These are phyloP conservation scores for Chironomus riparius DNA, from an alignment of 2,888 invertebrate species.

Conservation along the genomic window DNA sequence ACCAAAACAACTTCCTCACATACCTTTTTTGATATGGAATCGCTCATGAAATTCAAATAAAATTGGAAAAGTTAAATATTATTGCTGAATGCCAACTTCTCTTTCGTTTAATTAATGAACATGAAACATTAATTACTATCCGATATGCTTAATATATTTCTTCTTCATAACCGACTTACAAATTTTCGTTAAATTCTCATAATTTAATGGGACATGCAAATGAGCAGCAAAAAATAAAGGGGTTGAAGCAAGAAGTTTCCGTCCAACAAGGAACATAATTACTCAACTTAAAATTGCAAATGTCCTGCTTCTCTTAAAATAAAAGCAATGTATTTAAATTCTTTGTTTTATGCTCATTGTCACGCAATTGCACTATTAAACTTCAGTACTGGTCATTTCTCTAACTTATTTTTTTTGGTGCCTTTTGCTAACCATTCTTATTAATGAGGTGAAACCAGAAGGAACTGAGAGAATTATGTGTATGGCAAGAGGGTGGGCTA, in stretches of 20 bases:
- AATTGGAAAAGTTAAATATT: too few relatives aligned
- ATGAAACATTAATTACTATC: too few relatives aligned
- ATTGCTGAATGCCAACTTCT: too few relatives aligned
- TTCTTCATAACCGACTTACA: neutral
- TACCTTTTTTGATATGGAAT: too few relatives aligned
- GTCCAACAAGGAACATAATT: constrained; percentile 7
- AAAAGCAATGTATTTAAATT: constrained; percentile 19
- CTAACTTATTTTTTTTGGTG: neutral
- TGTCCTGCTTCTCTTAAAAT: neutral
- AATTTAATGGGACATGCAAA: neutral
- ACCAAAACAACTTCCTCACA: too few relatives aligned
- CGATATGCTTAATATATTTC: neutral
- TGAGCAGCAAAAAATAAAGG: neutral
- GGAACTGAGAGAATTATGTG: neutral
- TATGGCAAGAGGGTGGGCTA: neutral
- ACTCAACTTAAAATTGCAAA: constrained; percentile 17
- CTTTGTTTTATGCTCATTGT: constrained; percentile 5
- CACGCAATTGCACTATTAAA: constrained; percentile 26
- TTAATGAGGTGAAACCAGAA: constrained; percentile 6
- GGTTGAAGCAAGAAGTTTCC: too few relatives aligned
- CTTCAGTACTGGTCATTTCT: neutral
- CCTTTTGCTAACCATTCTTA: neutral
- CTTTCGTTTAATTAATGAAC: too few relatives aligned
- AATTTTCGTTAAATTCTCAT: neutral
- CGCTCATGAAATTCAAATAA: too few relatives aligned